Conservation (phyloP, 1,140 invertebrate species). For the Cotesia glomerata region DNA sequence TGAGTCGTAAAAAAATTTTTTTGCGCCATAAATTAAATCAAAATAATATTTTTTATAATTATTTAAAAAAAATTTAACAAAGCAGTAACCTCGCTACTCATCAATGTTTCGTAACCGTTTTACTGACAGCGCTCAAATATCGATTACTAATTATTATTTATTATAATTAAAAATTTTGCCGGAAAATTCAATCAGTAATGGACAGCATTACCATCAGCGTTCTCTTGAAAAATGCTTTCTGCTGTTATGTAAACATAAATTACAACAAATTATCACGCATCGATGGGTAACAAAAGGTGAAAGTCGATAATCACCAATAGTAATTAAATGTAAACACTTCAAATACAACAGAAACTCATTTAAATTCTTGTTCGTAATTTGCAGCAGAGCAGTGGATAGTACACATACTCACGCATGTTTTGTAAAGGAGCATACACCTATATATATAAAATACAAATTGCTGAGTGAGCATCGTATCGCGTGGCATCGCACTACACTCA, state of each 20-base stretch:
- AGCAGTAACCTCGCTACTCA: too few species aligned
- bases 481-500: background rate
- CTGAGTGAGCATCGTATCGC: conserved; percentile 7
- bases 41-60: too few species aligned
- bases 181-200: too few species aligned
- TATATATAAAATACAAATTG: background rate
- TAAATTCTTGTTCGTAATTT: conserved; percentile 8
- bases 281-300: background rate
- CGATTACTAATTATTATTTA: too few species aligned
- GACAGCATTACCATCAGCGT: too few species aligned
- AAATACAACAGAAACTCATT: background rate
- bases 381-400: background rate
- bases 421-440: background rate
- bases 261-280: background rate
- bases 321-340: background rate
- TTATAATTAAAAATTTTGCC: too few species aligned
- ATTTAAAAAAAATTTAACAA: too few species aligned
- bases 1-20: too few species aligned
- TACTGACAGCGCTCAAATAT: too few species aligned
- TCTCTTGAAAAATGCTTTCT: too few species aligned
- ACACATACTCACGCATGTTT: background rate
- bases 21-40: too few species aligned
- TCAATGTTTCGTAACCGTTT: too few species aligned
- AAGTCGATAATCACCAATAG: background rate
- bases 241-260: background rate